phyloP scores from a whole-genome alignment of 2,888 invertebrate species.

The Agrilus biguttatus region DNA sequence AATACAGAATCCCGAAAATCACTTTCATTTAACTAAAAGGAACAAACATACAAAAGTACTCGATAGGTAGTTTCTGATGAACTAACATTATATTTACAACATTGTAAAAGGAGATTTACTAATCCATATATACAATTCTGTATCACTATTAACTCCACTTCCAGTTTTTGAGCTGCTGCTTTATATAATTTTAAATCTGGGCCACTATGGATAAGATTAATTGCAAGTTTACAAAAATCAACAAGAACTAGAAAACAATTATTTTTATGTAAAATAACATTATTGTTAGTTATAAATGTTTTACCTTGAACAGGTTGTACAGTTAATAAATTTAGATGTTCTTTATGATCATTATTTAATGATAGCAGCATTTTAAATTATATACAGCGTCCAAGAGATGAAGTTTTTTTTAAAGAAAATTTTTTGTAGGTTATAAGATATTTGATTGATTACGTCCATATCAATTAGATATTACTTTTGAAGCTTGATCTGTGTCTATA shows the following conservation, averaged over 20 bases:
- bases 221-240: conserved; percentile 54
- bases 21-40: conserved; percentile 31
- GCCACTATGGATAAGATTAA: conserved; percentile 53
- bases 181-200: conserved; percentile 45
- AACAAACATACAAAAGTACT: conserved; percentile 16
- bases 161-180: conserved; percentile 49
- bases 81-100: conserved; percentile 53
- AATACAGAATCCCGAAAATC: conserved; percentile 35
- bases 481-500: too few relatives aligned
- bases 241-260: conserved; percentile 41
- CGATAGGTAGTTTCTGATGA: not conserved
- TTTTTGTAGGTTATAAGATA: too few relatives aligned
- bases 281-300: not conserved
- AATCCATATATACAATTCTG: conserved; percentile 56
- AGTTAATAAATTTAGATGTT: conserved; percentile 38
- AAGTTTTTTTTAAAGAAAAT: too few relatives aligned
- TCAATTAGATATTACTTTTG: too few relatives aligned
- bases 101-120: conserved; percentile 56
- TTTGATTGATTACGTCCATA: too few relatives aligned
- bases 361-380: conserved; percentile 27
- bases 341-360: conserved; percentile 40
- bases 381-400: too few relatives aligned
- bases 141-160: conserved; percentile 37
- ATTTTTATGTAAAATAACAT: conserved; percentile 1
- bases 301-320: conserved; percentile 38